Percentiles rank a stretch among this genome's conserved stretches.
Conservation (phyloP, 2,888 invertebrate genomes). For the Ornithoptera priamus region DNA sequence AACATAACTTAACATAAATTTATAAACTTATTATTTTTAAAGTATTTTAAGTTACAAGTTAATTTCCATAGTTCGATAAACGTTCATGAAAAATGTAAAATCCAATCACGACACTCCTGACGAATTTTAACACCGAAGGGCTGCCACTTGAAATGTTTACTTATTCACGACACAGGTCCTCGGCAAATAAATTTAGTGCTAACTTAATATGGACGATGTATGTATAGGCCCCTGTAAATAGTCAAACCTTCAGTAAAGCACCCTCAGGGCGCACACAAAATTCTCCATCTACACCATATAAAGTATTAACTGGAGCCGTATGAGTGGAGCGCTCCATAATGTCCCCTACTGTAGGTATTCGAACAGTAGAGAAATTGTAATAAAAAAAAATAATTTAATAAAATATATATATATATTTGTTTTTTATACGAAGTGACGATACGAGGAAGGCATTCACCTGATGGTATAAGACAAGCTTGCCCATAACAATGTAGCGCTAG, state of each 20-base stretch:
- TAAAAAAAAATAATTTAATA: too few relatives aligned
- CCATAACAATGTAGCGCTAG: too few relatives aligned
- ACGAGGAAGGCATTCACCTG: too few relatives aligned
- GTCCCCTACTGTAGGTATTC: conserved; percentile 3
- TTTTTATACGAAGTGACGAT: too few relatives aligned
- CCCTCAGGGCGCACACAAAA: conserved; percentile 28
- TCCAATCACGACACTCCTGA: background rate
- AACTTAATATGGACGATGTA: conserved; percentile 29
- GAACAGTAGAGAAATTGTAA: background rate
- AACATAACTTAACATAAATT: too few relatives aligned
- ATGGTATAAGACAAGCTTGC: too few relatives aligned
- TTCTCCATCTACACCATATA: conserved; percentile 22
- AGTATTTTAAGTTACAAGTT: background rate
- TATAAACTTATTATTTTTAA: too few relatives aligned
- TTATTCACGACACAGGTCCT: conserved; percentile 4
- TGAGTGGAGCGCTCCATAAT: conserved; percentile 12
- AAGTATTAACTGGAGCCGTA: conserved; percentile 24
- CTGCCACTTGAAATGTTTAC: conserved; percentile 10
- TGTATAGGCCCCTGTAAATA: conserved; percentile 28
- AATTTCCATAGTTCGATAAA: background rate
- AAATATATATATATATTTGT: too few relatives aligned
- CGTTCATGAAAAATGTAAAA: background rate
- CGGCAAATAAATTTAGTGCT: conserved; percentile 24
- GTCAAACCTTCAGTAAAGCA: conserved; percentile 22
- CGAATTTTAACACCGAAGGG: conserved; percentile 3